Conservation (phyloP, 2,113 vertebrate species). For the Colossoma macropomum region DNA sequence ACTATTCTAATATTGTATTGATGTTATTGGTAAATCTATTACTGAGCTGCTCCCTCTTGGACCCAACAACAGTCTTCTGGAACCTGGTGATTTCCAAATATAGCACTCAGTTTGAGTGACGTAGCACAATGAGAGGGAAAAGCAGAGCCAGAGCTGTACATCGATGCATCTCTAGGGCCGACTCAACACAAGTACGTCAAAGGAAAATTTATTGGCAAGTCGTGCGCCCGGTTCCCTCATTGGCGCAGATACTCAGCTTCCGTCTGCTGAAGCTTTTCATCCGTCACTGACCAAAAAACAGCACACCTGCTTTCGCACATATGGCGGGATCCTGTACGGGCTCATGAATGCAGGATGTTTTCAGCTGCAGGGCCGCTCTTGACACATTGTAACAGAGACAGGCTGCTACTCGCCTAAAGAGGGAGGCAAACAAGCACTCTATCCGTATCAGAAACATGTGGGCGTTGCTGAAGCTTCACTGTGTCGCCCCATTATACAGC, state of each 20-base stretch:
- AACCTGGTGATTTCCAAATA: neutral
- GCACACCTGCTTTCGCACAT: slow-evolving; percentile 39
- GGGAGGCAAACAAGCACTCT: slow-evolving; percentile 24
- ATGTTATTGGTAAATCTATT: too few relatives aligned
- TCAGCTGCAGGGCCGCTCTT: slow-evolving; percentile 22
- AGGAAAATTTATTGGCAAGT: slow-evolving; percentile 20
- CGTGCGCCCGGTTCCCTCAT: slow-evolving; percentile 28
- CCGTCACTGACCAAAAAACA: slow-evolving; percentile 32
- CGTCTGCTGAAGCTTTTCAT: slow-evolving; percentile 39
- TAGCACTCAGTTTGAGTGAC: neutral
- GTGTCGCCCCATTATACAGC: slow-evolving; percentile 20
- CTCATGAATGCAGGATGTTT: slow-evolving; percentile 24
- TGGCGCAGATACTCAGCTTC: slow-evolving; percentile 5
- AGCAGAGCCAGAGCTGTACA: neutral
- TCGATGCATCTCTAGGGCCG: neutral
- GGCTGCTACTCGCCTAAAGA: slow-evolving; percentile 28
- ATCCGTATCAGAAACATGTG: slow-evolving; percentile 24
- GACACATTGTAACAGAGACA: slow-evolving; percentile 29
- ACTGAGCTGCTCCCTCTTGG: too few relatives aligned
- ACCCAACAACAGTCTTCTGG: too few relatives aligned
- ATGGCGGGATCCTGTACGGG: slow-evolving; percentile 25
- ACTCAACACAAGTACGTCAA: slow-evolving; percentile 12
- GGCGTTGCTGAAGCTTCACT: slow-evolving; percentile 34
- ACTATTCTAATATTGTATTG: too few relatives aligned
- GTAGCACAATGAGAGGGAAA: neutral